A percentile compares a stretch with the other conserved stretches of the same genome.
Evolutionary conservation across 2,888 invertebrate species (phyloP).

Genomic region (Ophion ellenae): DNA sequence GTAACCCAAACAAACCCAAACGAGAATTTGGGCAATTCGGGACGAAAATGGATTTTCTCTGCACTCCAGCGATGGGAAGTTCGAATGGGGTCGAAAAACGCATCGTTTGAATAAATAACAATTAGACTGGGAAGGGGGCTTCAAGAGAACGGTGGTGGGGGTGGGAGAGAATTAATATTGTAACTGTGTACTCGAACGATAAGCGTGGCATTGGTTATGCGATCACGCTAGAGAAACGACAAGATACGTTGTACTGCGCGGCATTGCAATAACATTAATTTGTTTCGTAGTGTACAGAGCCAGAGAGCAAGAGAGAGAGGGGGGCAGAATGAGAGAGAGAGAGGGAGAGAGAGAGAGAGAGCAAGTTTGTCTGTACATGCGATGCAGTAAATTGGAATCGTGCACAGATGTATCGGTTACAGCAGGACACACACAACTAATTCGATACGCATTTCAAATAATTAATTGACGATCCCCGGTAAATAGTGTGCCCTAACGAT

Average conservation of each 20-base stretch:
- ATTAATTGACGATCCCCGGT: constrained; percentile 79
- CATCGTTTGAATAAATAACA: constrained; percentile 63
- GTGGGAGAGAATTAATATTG: constrained; percentile 69
- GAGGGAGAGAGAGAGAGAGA: constrained; percentile 45
- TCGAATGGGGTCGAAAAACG: constrained; percentile 60
- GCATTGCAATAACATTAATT: constrained; percentile 79
- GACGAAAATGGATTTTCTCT: background rate
- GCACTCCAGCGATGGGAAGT: constrained; percentile 10
- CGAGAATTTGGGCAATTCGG: background rate
- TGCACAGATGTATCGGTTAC: constrained; percentile 78
- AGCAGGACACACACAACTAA: constrained; percentile 75
- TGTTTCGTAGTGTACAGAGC: constrained; percentile 77
- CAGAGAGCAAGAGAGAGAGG: constrained; percentile 60
- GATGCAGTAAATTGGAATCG: constrained; percentile 78
- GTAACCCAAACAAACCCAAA: background rate
- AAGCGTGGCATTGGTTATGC: constrained; percentile 79
- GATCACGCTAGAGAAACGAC: constrained; percentile 73
- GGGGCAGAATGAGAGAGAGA: constrained; percentile 55
- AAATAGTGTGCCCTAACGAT: constrained; percentile 70
- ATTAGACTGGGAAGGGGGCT: constrained; percentile 56
- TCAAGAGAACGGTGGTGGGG: constrained; percentile 55
- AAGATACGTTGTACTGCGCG: constrained; percentile 64
- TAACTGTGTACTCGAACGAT: constrained; percentile 77
- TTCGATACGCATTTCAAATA: constrained; percentile 78
- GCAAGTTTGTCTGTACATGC: constrained; percentile 29